Evolutionary conservation across 2,797 vertebrate genomes (phyloP).

Genomic region (Adrianichthys oophorus): DNA sequence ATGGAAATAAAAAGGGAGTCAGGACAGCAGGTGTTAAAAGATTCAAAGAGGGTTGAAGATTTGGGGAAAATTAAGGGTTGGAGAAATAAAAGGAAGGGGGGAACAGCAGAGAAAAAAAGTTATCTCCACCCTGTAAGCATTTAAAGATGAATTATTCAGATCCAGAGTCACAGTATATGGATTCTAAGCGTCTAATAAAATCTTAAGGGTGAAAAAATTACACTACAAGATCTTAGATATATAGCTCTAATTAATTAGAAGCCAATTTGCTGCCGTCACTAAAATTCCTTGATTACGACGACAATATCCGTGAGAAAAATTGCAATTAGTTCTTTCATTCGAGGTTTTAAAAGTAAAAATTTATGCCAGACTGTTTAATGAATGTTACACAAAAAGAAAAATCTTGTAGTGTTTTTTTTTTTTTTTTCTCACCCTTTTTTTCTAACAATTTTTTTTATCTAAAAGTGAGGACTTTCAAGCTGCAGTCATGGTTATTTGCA

Average conservation of each 20-base stretch:
- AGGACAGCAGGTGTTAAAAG: slow-evolving; percentile 6
- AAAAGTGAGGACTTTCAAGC: slow-evolving; percentile 69
- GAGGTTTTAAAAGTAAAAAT: slow-evolving; percentile 12
- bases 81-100: slow-evolving; percentile 41
- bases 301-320: slow-evolving; percentile 55
- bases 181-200: slow-evolving; percentile 73
- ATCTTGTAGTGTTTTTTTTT: slow-evolving; percentile 59
- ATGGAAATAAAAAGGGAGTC: slow-evolving; percentile 4
- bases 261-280: slow-evolving; percentile 58
- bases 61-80: slow-evolving; percentile 10
- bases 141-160: slow-evolving; percentile 65
- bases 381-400: slow-evolving; percentile 45
- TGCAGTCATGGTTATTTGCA: slow-evolving; percentile 71
- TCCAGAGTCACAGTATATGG: slow-evolving; percentile 58
- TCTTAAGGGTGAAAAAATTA: slow-evolving; percentile 71
- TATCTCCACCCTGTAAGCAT: slow-evolving; percentile 68
- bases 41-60: slow-evolving; percentile 19
- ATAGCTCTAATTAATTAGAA: slow-evolving; percentile 63
- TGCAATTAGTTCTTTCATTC: slow-evolving; percentile 32
- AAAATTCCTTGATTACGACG: slow-evolving; percentile 42
- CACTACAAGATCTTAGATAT: slow-evolving; percentile 63
- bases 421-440: slow-evolving; percentile 48
- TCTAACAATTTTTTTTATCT: slow-evolving; percentile 63
- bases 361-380: slow-evolving; percentile 38
- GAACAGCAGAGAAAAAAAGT: slow-evolving; percentile 60